Base-by-base conservation (phyloP, 2,888 invertebrate genomes). In the Autographa pulchrina region DNA sequence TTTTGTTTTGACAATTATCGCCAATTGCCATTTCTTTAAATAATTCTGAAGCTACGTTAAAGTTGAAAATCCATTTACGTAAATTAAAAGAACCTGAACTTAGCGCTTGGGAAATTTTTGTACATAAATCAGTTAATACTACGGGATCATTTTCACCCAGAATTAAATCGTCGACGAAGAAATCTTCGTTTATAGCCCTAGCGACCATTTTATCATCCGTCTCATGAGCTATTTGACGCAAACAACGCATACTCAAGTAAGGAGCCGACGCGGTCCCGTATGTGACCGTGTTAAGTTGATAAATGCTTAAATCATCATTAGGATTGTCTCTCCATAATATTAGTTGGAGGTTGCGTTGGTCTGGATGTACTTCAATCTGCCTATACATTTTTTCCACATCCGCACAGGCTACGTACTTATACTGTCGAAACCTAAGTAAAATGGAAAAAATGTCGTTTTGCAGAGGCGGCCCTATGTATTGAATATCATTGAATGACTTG, bases 31-130 rank as follows among this genome's bases (percentile, higher is more conserved):
- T 6, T 25, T 66, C 64, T 14, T 43, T 68, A 43, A 65, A 56
- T 1, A 8, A 6, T 2, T 54, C 16, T 32, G 14, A 14, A 8
- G 60, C 14, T 6, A 38, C 14, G 8, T 68, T 56, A 62, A 4
- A 64, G 35, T 64, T 77, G 43, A 71, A 69, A 35, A 25, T 56
- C 74, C 74, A 78, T 41, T 78, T 75, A 0, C 75, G 70, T 59
- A 80, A 68, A 1, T 72, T 72, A 68, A 78, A 74, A 48, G 75
- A 78, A 0, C 43, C 80, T 1, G 71, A 67, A 4, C 63, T 20
- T 31, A 80, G 35, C n/a, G 68, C 65, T 1, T 68, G 2, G 0
- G 52, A 54, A 7, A 52, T 67, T 31, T 60, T 64, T 2, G 66
- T 20, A 2, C 69, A 69, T 11, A 69, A 14, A 25, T 9, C 8